Evolutionary conservation across 1,140 invertebrate species (phyloP), one percentile per base, ranked within the genome.

Genomic region (Bombyx mandarina): DNA sequence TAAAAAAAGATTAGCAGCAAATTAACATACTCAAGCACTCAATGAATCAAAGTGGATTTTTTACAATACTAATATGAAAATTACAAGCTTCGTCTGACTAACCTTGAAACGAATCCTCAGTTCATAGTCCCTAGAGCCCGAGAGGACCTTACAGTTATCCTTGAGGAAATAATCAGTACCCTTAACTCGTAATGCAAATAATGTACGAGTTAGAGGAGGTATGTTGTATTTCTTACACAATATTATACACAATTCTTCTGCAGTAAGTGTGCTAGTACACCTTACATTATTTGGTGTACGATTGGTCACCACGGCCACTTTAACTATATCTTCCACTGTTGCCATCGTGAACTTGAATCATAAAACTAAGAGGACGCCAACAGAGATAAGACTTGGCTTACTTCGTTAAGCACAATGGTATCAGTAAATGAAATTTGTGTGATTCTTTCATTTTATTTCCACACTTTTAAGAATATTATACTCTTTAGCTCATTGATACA

Each of bases 51-150:
- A 35, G 26, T 35, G 26, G 26, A 35, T 2, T 35, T 35, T 35
- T 35, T 35, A 35, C 2, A 35, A 35, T 35, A 35, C 4, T 35
- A 35, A 35, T 35, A 35, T 35, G 26, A 35, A 35, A 35, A 35
- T 35, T 35, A 3, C 2, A 35, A 35, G 26, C 4, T 35, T 35
- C 26, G 4, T 35, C 43, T 7, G 45, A 42, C 46, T 43, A 43
- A 93, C 91, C 80, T 94, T 95, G 71, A 93, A 96, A 61, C 95
- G 89, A 61, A 97, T 89, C 56, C 94, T 89, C 68, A 96, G 93
- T 60, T 94, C 93, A 68, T 93, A 92, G 66, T 89, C 62, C 83
- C 78, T 69, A 88, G 89, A 65, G 88, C 89, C 64, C 69, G 78
- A 61, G 86, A 88, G 50, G 89, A 88, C 88, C 83, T 74, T 79